Evolutionary conservation across 2,888 invertebrate species (phyloP), one percentile per base, ranked within the genome.

Genomic region (Netelia melanura): DNA sequence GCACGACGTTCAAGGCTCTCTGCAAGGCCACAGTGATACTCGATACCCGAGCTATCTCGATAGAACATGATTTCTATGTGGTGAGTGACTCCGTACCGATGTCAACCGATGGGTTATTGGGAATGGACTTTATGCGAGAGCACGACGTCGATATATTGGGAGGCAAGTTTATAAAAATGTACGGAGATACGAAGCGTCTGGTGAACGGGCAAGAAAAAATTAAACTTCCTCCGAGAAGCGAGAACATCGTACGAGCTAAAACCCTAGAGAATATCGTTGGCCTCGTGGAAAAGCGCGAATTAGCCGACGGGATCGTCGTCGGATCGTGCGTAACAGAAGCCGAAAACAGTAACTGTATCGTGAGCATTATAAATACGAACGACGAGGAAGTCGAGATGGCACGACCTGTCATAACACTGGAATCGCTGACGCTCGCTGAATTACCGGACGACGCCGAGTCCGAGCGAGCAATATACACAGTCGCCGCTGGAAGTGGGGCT

Each of bases 51-150:
- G 25, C 25, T 25, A 25, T 2, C 25, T 25, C 25, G 25, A 25
- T 25, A 25, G 1, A 25, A 2, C 48, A 48, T 3, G 48, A 48
- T 2, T 70, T 70, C n/a, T 43, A 61, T 48, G 74, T 74, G 0
- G 74, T 74, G 10, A 10, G 2, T 6, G 21, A 61, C 44, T 11
- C 23, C 21, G 44, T 74, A 3, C 61, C 74, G 2, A 52, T 74
- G 6, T 10, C 2, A 0, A 44, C 43, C 1, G 43, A 74, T n/a
- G 61, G 61, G n/a, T 8, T 74, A 23, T 44, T 61, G 14, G 61
- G 62, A 3, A 61, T 74, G 74, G 74, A 74, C 2, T 74, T 74
- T 58, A 74, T 74, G 5, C 56, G 38, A 43, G 44, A 68, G 17
- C 68, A 68, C 14, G 21, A 68, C 2, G 68, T 14, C 9, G 68